phyloP scores from a whole-genome alignment of 2,113 vertebrate genomes.

The Stegastes partitus region DNA sequence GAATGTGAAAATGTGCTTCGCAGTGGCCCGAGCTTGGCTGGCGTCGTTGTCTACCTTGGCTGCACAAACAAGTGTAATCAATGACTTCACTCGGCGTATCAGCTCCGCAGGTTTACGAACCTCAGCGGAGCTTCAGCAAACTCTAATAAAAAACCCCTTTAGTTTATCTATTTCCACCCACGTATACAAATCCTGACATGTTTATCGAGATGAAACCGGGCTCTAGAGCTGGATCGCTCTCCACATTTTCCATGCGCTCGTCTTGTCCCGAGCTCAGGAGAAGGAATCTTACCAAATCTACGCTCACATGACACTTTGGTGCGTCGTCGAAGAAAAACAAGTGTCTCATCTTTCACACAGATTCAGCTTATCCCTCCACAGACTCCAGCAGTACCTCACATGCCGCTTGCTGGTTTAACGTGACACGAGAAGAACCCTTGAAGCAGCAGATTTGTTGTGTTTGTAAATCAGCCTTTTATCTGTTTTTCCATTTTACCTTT shows the following conservation, averaged over 20 bases:
- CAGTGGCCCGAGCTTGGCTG: constrained; percentile 17
- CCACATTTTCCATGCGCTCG: constrained; percentile 5
- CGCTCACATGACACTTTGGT: background rate
- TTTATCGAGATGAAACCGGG: constrained; percentile 15
- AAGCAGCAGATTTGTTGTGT: background rate
- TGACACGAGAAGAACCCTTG: background rate
- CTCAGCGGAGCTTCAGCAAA: background rate
- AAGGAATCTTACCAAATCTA: background rate
- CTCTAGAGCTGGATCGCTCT: background rate
- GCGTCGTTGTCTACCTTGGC: constrained; percentile 21
- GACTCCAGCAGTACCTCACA: background rate
- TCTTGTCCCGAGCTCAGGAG: background rate
- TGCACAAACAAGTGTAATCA: constrained; percentile 26
- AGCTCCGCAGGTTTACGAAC: constrained; percentile 4
- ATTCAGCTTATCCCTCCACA: background rate
- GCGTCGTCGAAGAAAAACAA: constrained; percentile 20
- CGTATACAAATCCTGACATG: constrained; percentile 12
- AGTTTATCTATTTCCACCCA: constrained; percentile 26
- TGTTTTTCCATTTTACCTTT: constrained; percentile 41
- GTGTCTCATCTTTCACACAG: constrained; percentile 17
- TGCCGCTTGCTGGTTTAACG: background rate
- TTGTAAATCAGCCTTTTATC: background rate
- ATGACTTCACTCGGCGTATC: constrained; percentile 4
- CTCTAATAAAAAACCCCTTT: background rate
- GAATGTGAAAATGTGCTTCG: background rate